These are phyloP conservation scores for Pocillopora grandis DNA, from an alignment of 92 coral and sea anemone genomes.

Conservation along the genomic window DNA sequence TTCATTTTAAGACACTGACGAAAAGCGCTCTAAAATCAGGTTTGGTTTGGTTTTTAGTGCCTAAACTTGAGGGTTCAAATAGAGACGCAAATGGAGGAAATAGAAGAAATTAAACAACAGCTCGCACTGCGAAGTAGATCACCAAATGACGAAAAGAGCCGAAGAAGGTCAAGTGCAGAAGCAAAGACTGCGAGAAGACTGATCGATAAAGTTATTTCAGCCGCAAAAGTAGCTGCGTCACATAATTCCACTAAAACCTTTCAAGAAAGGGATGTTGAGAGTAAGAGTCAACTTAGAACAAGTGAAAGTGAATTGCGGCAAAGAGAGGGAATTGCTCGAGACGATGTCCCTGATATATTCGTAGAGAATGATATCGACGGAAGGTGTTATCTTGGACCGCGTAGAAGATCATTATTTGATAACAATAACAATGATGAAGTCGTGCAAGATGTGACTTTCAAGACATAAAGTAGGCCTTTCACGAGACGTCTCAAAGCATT, in stretches of 20 bases:
- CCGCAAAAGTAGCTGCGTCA: constrained; percentile 28
- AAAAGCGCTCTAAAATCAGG: no score
- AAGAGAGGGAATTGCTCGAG: background rate
- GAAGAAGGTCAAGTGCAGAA: constrained; percentile 12
- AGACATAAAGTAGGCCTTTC: no score
- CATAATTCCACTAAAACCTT: constrained; percentile 19
- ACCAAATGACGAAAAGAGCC: constrained; percentile 14
- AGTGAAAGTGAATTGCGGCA: background rate
- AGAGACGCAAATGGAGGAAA: constrained; percentile 38
- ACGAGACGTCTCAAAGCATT: no score
- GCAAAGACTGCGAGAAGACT: constrained; percentile 7
- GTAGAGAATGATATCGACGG: constrained; percentile 64
- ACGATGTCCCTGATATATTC: constrained; percentile 47
- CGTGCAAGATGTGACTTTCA: no score
- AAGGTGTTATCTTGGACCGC: constrained; percentile 37
- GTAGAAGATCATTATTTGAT: constrained; percentile 28
- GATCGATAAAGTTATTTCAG: constrained; percentile 34
- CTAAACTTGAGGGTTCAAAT: constrained; percentile 29
- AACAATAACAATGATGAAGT: background rate
- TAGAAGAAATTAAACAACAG: constrained; percentile 23
- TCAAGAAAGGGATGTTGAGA: constrained; percentile 2
- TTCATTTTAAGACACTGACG: no score
- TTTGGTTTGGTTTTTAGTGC: constrained; percentile 30
- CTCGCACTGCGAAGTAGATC: background rate
- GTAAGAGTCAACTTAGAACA: background rate